Evolutionary conservation across 2,888 invertebrate genomes (phyloP).

Genomic region (Chalcosyrphus nemorum): DNA sequence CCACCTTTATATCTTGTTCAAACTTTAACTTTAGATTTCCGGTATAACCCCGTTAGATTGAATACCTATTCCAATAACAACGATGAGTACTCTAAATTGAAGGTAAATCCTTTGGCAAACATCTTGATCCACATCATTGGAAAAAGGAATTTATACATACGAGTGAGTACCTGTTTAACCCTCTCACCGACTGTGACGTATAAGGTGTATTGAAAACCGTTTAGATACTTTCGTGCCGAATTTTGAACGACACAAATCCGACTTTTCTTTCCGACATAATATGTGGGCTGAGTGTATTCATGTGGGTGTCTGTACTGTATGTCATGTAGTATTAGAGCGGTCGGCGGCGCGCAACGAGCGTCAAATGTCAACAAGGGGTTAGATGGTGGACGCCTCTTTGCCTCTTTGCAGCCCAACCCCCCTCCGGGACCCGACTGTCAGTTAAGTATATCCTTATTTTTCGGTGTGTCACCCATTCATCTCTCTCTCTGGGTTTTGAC

Average conservation of each 20-base stretch:
- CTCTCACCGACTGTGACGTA: not conserved
- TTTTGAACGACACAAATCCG: constrained; percentile 66
- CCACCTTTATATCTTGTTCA: not conserved
- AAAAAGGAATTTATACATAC: not conserved
- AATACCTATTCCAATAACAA: constrained; percentile 16
- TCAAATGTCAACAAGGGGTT: constrained; percentile 70
- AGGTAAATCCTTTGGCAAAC: constrained; percentile 66
- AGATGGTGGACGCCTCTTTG: too few species aligned
- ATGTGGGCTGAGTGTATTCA: constrained; percentile 3
- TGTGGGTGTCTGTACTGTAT: constrained; percentile 20
- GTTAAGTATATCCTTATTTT: constrained; percentile 70
- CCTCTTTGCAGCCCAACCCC: too few species aligned
- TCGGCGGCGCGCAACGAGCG: constrained; percentile 46
- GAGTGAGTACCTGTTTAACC: too few species aligned
- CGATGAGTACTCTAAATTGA: constrained; percentile 59
- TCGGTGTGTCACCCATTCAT: constrained; percentile 72
- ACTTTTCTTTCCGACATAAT: constrained; percentile 52
- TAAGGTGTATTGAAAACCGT: constrained; percentile 59
- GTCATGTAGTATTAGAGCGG: constrained; percentile 54
- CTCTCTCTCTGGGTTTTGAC: constrained; percentile 58
- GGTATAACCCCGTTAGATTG: not conserved
- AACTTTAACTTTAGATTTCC: not conserved
- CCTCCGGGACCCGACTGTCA: constrained; percentile 34
- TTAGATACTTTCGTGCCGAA: constrained; percentile 70
- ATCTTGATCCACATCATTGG: constrained; percentile 66